Base-by-base conservation (phyloP, 1,140 invertebrate species). In the Dendroctonus valens region DNA sequence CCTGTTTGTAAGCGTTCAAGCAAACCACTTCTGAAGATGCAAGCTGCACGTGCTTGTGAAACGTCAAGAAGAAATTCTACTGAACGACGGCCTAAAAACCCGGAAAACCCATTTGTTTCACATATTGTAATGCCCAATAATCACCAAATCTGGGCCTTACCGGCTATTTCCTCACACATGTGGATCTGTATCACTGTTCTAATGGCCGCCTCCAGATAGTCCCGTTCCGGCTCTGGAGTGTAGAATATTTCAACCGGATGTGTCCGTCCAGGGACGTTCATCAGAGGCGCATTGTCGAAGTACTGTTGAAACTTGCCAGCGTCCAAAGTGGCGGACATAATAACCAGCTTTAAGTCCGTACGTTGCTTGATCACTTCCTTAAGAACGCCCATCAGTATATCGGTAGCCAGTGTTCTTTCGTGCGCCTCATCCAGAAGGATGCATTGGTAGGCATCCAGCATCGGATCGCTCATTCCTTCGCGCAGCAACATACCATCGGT, bases 301-400 rank as follows among this genome's bases (percentile, higher is more conserved):
- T 99, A 99, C 76, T 94, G 91, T 80, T 98, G 96, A 81, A 99
- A 99, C 79, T 99, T 99, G 5, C 97, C 97, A 54, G 98, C 97
- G 82, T 99, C 98, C n/a, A 99, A 82, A 0, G 98, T 99, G 11
- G 98, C 98, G 75, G 95, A 98, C 97, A 99, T 99, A 75, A 99
- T 93, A 70, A 99, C 94, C 53, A 99, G 85, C 82, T 99, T 99
- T 9, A 99, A 83, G 81, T 99, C 97, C 6, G 79, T 69, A 53
- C 98, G 81, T 72, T 98, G 94, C 72, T 94, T 94, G 15, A 96
- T 91, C 7, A 99, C 95, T 84, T 99, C 97, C 79, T 99, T 99
- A 6, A 99, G 79, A 9, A 96, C 93, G 61, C 96, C 98, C 97
- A 99, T 99, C 0, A 99, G 81, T 59, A 99, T 97, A 77, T 99